Evolutionary conservation across 2,113 vertebrate species (phyloP), one percentile per base, ranked within the genome.

Genomic region (Myiozetetes cayanensis): DNA sequence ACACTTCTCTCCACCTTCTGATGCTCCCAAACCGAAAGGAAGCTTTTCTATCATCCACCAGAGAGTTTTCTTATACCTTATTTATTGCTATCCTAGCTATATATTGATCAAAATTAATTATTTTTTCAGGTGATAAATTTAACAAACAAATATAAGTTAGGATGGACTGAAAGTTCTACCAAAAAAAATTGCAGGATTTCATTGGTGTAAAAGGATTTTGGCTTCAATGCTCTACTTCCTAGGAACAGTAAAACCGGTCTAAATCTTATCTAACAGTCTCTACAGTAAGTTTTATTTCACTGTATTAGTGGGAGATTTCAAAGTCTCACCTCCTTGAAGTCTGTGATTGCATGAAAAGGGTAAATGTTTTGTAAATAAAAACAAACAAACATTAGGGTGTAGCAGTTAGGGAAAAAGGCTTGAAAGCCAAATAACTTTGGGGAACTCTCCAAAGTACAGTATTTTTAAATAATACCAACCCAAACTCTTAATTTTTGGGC

Each of bases 11-110:
- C 8, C 31, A 65, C 6, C 4, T 72, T 41, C 30, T 31, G 14
- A 14, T 1, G 1, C 3, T 77, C 16, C 22, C 41, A 72, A 81
- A 49, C 2, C 1, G 0, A 73, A 35, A 8, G 23, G 17, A 78
- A 61, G 28, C 8, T 49, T 70, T 92, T 53, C 13, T 55, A 28
- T 27, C 30, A 66, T 10, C 4, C 30, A 78, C 8, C 43, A 61
- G 15, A 43, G 20, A 44, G 33, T 15, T 14, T 55, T 61, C 41
- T 53, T 27, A 62, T 14, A 31, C 5, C 9, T 61, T 63, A 52
- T 5, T 37, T 30, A 56, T 18, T 79, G 41, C 10, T 56, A 31
- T 18, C 12, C 5, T 5, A 49, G 39, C 27, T 31, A 63, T 9
- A 52, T 2, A 46, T 4, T 16, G 27, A 91, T 75, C 6, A 63